Evolutionary conservation across 2,797 vertebrate species (phyloP).

Genomic region (Trichosurus vulpecula): DNA sequence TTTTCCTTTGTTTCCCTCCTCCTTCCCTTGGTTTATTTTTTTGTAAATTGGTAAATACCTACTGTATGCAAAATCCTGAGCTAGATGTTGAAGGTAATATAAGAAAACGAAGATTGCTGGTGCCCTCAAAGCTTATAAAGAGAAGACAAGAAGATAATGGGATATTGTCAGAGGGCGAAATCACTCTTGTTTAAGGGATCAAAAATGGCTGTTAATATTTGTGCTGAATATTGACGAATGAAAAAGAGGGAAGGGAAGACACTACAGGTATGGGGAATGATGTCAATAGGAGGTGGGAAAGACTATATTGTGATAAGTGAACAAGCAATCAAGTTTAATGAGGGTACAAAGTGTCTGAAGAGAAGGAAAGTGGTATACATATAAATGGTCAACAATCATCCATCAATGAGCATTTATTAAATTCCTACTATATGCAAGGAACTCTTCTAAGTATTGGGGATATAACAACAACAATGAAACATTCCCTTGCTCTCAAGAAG

Average conservation of each 20-base stretch:
- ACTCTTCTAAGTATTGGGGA: neutral
- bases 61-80: neutral
- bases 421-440: neutral
- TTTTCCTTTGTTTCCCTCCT: neutral
- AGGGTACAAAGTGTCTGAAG: neutral
- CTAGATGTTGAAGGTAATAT: neutral
- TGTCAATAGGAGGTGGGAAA: neutral
- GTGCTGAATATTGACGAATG: neutral
- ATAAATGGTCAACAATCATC: neutral
- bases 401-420: neutral
- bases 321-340: neutral
- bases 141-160: neutral
- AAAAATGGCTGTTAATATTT: neutral
- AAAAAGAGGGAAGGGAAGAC: neutral
- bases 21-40: neutral
- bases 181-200: neutral
- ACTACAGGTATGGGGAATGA: neutral
- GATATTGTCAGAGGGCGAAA: neutral
- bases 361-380: neutral
- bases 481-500: neutral
- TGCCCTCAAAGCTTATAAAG: neutral
- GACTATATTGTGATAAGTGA: neutral
- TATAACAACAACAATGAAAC: neutral
- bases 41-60: neutral
- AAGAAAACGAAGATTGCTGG: neutral